Conservation (phyloP, 2,888 invertebrate genomes). For the Hypsopygia costalis region DNA sequence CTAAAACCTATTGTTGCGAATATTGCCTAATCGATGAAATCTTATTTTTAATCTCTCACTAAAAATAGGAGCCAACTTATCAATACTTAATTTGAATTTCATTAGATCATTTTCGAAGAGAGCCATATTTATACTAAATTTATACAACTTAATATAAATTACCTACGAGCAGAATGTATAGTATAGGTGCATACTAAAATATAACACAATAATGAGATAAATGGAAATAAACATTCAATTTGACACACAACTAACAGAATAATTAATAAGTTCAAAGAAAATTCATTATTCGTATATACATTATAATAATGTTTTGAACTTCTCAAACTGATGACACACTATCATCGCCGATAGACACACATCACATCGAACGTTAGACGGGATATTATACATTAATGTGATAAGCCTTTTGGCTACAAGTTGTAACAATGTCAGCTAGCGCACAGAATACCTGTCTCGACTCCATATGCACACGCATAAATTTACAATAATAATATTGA, state of each 20-base stretch:
- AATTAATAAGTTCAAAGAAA: conserved; percentile 32
- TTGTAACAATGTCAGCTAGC: conserved; percentile 24
- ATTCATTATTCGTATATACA: conserved; percentile 60
- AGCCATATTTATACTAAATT: conserved; percentile 60
- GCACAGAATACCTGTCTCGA: conserved; percentile 12
- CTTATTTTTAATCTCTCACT: conserved; percentile 25
- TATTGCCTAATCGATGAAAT: conserved; percentile 8
- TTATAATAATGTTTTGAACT: conserved; percentile 27
- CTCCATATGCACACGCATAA: conserved; percentile 20
- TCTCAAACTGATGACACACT: conserved; percentile 23
- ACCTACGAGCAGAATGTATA: conserved; percentile 42
- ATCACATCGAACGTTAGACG: conserved; percentile 11
- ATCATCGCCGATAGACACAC: conserved; percentile 20
- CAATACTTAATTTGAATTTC: conserved; percentile 31
- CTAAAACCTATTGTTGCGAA: conserved; percentile 1
- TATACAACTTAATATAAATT: conserved; percentile 69
- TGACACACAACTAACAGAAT: conserved; percentile 40
- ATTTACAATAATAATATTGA: conserved; percentile 27
- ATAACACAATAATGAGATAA: conserved; percentile 60
- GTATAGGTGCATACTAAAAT: conserved; percentile 37
- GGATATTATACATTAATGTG: too few species aligned
- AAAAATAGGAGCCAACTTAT: conserved; percentile 28
- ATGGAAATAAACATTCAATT: conserved; percentile 46
- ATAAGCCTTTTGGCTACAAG: conserved; percentile 29
- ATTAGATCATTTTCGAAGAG: conserved; percentile 58